phyloP scores from a whole-genome alignment of 2,888 invertebrate species.

The Cerastis leucographa region DNA sequence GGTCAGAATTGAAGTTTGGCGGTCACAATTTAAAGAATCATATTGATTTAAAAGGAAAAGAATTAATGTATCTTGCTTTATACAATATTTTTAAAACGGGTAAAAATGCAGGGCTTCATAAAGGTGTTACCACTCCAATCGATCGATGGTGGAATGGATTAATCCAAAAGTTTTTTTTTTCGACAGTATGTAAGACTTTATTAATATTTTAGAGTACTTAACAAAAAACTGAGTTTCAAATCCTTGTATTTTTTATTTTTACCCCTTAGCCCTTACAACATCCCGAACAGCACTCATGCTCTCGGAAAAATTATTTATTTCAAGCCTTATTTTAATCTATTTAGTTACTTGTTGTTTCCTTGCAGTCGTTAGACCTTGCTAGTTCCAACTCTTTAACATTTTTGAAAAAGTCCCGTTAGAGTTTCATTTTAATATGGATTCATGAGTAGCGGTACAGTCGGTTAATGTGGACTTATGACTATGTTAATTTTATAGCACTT shows the following conservation, averaged over 20 bases:
- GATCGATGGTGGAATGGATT: too few relatives aligned
- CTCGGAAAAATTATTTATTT: not conserved
- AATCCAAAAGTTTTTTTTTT: too few relatives aligned
- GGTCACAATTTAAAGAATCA: too few relatives aligned
- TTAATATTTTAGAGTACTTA: too few relatives aligned
- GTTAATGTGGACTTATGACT: conserved; percentile 34
- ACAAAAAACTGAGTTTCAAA: not conserved
- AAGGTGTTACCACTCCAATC: too few relatives aligned
- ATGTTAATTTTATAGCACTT: conserved; percentile 52
- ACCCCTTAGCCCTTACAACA: not conserved
- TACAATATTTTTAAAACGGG: too few relatives aligned
- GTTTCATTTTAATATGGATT: conserved; percentile 24
- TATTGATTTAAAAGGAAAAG: too few relatives aligned
- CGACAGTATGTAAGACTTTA: too few relatives aligned
- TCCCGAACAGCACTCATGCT: not conserved
- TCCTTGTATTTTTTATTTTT: not conserved
- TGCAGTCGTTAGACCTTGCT: not conserved
- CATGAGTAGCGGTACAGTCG: conserved; percentile 44
- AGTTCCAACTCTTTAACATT: not conserved
- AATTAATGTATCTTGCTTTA: too few relatives aligned
- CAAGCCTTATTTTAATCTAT: not conserved
- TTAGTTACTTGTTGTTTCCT: not conserved
- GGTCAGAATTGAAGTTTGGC: not conserved
- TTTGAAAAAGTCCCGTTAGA: conserved; percentile 22
- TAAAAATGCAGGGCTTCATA: too few relatives aligned